Base-by-base conservation (phyloP, 2,113 vertebrate species). In the Alethe castanea region DNA sequence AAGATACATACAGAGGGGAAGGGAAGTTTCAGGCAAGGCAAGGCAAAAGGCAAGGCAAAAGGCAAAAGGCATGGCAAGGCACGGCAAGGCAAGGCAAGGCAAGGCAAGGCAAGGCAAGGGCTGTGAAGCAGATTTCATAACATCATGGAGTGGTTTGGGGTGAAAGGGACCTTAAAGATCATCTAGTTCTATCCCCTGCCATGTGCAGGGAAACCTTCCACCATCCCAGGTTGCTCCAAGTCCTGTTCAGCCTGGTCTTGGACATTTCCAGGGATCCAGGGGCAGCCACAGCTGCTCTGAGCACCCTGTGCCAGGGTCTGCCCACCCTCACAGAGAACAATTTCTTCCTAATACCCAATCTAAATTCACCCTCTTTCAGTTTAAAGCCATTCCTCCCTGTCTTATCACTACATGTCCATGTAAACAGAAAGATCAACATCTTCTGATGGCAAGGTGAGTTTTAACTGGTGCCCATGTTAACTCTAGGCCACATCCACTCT, bases 181-280 rank as follows among this genome's bases (percentile, higher is more conserved):
- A 50, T 36, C 42, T 12, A 1, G 2, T 64, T 4, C 57, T 1
- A 25, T 3, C 6, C 12, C 15, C 16, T 48, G 19, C 48, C 48
- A 48, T 35, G 29, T 12, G 13, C 20, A 88, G 66, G 48, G 35
- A 48, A 31, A 56, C 3, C 7, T 71, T 0, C 42, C 17, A 35
- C 17, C 12, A 0, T 16, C 29, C 19, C 48, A 80, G 40, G 14
- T 0, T 40, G 40, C 65, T 71, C 16, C 40, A 11, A 54, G 6
- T 4, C 28, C 15, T 0, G 0, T 64, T 40, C 65, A 71, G 0
- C 50, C 50, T 72, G 66, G 20, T 9, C 44, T 50, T 42, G 57
- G 31, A 1, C 29, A 42, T 18, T 72, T 0, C 14, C 36, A 57
- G 26, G 44, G 52, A 9, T 44, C 42, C 67, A 62, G 42, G 57